phyloP scores from a whole-genome alignment of 2,888 invertebrate species.

The Stomorhina lunata region DNA sequence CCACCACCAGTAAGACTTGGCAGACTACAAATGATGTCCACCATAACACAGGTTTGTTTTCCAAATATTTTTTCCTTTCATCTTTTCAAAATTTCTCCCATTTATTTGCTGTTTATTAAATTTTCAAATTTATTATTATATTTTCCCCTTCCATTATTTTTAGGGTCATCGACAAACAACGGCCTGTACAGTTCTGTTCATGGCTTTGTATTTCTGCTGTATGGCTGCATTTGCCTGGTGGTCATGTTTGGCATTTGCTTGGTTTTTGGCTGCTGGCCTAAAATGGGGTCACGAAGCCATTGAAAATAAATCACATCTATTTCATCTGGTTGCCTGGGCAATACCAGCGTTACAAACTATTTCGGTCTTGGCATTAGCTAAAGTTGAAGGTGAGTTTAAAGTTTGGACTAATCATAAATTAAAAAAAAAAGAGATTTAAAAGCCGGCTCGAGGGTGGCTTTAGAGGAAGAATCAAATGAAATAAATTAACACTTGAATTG shows the following conservation, averaged over 20 bases:
- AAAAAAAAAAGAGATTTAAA: too few relatives aligned
- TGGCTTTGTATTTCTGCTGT: slow-evolving; percentile 97
- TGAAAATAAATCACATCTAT: slow-evolving; percentile 97
- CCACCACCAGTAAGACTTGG: slow-evolving; percentile 85
- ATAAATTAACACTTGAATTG: slow-evolving; percentile 25
- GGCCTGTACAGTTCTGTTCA: slow-evolving; percentile 95
- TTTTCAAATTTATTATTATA: slow-evolving; percentile 43
- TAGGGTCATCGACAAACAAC: slow-evolving; percentile 80
- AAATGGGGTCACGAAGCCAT: slow-evolving; percentile 99
- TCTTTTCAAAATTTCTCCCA: slow-evolving; percentile 9
- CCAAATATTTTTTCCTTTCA: slow-evolving; percentile 20
- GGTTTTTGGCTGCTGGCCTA: slow-evolving; percentile 97
- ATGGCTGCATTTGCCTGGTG: slow-evolving; percentile 99
- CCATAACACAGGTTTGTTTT: slow-evolving; percentile 90
- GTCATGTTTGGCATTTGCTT: slow-evolving; percentile 96
- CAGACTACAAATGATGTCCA: slow-evolving; percentile 88
- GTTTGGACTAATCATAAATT: too few relatives aligned
- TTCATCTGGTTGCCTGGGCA: slow-evolving; percentile 99
- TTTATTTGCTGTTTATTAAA: slow-evolving; percentile 26
- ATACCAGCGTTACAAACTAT: slow-evolving; percentile 97
- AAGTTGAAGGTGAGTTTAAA: slow-evolving; percentile 90
- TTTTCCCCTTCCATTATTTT: slow-evolving; percentile 44
- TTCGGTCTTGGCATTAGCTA: slow-evolving; percentile 95
- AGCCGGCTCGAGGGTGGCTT: neutral
- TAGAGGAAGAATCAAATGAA: neutral